phyloP scores from a whole-genome alignment of 2,113 vertebrate genomes.

The Tychaedon coryphoeus region DNA sequence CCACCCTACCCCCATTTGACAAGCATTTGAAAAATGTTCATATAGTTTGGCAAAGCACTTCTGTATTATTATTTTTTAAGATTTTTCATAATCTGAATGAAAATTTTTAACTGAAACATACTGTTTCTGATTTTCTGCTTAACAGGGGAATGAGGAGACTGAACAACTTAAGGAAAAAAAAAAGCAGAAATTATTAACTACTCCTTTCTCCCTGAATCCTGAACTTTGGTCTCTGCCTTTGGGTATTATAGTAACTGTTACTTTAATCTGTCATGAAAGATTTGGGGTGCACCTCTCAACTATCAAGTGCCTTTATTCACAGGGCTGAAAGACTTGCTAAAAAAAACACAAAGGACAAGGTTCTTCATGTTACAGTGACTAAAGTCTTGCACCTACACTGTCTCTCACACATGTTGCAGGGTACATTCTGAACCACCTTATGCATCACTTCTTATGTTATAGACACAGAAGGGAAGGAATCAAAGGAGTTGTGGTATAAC shows the following conservation, averaged over 20 bases:
- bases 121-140: neutral
- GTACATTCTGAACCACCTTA: neutral
- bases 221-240: neutral
- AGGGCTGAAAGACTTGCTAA: neutral
- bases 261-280: neutral
- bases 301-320: neutral
- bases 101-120: neutral
- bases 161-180: neutral
- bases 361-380: neutral
- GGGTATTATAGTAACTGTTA: neutral
- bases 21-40: neutral
- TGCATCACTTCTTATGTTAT: neutral
- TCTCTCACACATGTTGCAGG: neutral
- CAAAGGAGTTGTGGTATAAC: neutral
- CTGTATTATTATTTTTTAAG: neutral
- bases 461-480: neutral
- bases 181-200: neutral
- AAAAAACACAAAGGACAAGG: neutral
- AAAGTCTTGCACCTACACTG: neutral
- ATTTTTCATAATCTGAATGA: neutral
- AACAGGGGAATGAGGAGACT: neutral
- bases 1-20: neutral
- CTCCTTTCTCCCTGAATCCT: neutral
- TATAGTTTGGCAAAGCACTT: neutral
- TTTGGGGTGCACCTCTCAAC: neutral